A percentile compares a stretch with the other conserved stretches of the same genome.
phyloP scores from a whole-genome alignment of 2,113 vertebrate species.

The Apaloderma vittatum region DNA sequence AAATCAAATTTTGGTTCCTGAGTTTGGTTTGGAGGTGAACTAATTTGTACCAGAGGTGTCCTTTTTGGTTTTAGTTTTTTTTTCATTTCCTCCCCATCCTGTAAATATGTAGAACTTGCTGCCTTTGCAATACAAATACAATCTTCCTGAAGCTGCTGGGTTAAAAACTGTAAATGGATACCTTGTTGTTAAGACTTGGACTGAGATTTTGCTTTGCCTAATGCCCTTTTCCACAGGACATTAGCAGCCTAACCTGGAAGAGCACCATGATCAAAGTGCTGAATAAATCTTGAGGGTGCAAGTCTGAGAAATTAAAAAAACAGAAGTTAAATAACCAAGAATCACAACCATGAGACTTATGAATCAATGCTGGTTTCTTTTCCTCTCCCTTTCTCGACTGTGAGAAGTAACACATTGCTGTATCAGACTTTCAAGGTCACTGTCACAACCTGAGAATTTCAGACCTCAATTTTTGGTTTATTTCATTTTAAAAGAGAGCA shows the following conservation, averaged over 20 bases:
- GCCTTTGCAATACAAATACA: neutral
- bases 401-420: neutral
- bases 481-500: neutral
- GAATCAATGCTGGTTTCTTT: neutral
- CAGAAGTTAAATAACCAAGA: neutral
- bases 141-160: neutral
- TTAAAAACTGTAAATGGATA: neutral
- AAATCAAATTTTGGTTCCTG: neutral
- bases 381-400: neutral
- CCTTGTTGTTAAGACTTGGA: neutral
- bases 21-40: neutral
- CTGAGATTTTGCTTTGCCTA: neutral
- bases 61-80: neutral
- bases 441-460: neutral
- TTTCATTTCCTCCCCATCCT: rapidly evolving
- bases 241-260: neutral
- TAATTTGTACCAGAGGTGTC: neutral
- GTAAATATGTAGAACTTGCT: neutral
- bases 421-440: neutral
- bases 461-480: neutral
- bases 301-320: neutral
- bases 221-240: neutral
- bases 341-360: neutral
- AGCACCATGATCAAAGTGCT: neutral
- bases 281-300: neutral